Percentiles rank a stretch among this genome's conserved stretches.
Evolutionary conservation across 2,888 invertebrate genomes (phyloP).

Genomic region (Apodemia duryi): DNA sequence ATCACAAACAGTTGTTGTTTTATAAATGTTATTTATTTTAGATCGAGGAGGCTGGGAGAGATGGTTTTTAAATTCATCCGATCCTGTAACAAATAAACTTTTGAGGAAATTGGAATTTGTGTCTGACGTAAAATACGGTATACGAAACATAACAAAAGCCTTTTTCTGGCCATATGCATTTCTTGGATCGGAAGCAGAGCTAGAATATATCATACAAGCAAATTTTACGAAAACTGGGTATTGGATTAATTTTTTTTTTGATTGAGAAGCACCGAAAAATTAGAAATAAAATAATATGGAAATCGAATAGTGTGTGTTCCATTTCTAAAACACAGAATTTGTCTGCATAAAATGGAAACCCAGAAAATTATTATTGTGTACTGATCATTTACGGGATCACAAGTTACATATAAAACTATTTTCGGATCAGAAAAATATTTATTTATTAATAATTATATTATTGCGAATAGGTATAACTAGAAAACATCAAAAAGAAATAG

Average conservation of each 20-base stretch:
- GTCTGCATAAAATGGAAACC: no score
- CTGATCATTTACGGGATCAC: no score
- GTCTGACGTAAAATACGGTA: slow-evolving; percentile 82
- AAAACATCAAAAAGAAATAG: slow-evolving; percentile 1
- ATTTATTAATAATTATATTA: slow-evolving; percentile 11
- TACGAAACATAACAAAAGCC: slow-evolving; percentile 85
- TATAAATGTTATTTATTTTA: slow-evolving; percentile 39
- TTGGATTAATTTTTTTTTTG: slow-evolving; percentile 1
- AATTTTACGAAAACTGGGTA: slow-evolving; percentile 81
- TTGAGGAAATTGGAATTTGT: slow-evolving; percentile 84
- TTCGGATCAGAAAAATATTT: no score
- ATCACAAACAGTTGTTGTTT: no score
- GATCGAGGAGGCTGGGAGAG: slow-evolving; percentile 87
- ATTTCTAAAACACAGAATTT: no score
- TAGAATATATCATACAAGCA: slow-evolving; percentile 85
- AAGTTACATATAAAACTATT: no score
- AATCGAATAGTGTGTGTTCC: no score
- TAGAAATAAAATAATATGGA: no score
- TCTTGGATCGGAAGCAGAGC: slow-evolving; percentile 84
- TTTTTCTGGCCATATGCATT: slow-evolving; percentile 90
- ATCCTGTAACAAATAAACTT: slow-evolving; percentile 80
- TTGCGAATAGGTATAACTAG: slow-evolving; percentile 4
- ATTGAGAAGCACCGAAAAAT: no score
- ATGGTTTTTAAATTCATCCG: slow-evolving; percentile 86
- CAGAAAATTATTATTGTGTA: no score